These are phyloP conservation scores for Caenorhabditis briggsae DNA, from an alignment of 1,140 invertebrate species.

Conservation along the genomic window DNA sequence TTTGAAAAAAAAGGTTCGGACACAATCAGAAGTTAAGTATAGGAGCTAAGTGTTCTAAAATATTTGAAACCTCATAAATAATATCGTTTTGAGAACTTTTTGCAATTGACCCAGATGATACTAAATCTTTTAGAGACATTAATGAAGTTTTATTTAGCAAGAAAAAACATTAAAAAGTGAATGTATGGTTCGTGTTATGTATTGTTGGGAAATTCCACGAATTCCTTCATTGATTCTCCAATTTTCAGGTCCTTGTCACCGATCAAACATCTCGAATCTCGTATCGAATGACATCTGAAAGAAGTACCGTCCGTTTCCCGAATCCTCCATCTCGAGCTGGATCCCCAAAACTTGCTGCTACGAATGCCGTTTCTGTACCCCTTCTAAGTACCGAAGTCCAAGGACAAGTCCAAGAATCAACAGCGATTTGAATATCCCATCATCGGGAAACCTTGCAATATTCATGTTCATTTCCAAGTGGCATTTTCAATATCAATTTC, in stretches of 20 bases:
- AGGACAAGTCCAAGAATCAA: conserved; percentile 6
- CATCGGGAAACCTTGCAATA: background rate
- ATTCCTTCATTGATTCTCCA: too few relatives aligned
- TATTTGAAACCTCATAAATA: too few relatives aligned
- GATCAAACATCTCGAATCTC: conserved; percentile 34
- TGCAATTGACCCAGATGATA: too few relatives aligned
- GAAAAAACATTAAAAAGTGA: too few relatives aligned
- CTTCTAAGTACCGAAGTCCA: conserved; percentile 21
- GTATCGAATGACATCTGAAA: conserved; percentile 37
- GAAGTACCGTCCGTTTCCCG: conserved; percentile 35
- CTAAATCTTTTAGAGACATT: too few relatives aligned
- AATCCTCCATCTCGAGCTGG: conserved; percentile 1
- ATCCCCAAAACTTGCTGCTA: background rate
- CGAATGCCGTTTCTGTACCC: conserved; percentile 9
- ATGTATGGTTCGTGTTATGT: too few relatives aligned
- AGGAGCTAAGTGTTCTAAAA: too few relatives aligned
- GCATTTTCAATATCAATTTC: background rate
- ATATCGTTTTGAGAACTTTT: too few relatives aligned
- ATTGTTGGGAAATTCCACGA: too few relatives aligned
- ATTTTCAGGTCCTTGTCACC: conserved; percentile 16
- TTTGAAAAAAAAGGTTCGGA: too few relatives aligned
- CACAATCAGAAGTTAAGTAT: too few relatives aligned
- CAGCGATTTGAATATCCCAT: background rate
- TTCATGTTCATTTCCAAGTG: background rate
- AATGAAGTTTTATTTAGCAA: too few relatives aligned